Evolutionary conservation across 2,113 vertebrate genomes (phyloP), one percentile per base, ranked within the genome.

Genomic region (Cacatua alba): DNA sequence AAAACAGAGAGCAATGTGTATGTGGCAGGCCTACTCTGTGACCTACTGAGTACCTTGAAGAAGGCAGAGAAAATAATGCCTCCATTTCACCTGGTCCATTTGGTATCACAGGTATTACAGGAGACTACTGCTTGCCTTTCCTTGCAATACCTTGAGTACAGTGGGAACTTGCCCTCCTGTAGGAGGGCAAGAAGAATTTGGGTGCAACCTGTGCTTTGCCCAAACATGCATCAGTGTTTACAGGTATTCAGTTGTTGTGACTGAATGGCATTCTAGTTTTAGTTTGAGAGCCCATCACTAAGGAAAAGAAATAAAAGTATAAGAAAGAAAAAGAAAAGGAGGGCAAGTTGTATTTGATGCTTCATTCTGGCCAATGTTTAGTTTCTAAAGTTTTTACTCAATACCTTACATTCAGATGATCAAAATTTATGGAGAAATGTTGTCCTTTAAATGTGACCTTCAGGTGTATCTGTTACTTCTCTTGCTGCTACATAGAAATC

Each of bases 181-280:
- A 52, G 53, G 13, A 77, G 13, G 70, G 41, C 31, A 25, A 43
- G 51, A 65, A 70, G 60, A 74, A 78, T 74, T 70, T 69, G 39
- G 21, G 44, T 77, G 29, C 72, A 69, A 6, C 20, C 26, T 88
- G 6, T 70, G 16, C 2, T 0, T 71, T 75, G 33, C 37, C 41
- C 62, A 85, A 16, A 63, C 41, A 26, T 0, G 4, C 4, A 11
- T 59, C 24, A 44, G 1, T 48, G n/a, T 57, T 78, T 0, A 0
- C 49, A 62, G 35, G 23, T 78, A n/a, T 57, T 57, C 31, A 48
- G 75, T 51, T 85, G 23, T 37, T 44, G 41, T 35, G 55, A 35
- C 62, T 31, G 62, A 90, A 26, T 59, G 28, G 17, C 48, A 39
- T 35, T 85, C 46, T 51, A 14, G 59, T 57, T 93, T 72, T 64